These are phyloP conservation scores for Labeo calbasu DNA, from an alignment of 2,797 vertebrate genomes.

Conservation along the genomic window DNA sequence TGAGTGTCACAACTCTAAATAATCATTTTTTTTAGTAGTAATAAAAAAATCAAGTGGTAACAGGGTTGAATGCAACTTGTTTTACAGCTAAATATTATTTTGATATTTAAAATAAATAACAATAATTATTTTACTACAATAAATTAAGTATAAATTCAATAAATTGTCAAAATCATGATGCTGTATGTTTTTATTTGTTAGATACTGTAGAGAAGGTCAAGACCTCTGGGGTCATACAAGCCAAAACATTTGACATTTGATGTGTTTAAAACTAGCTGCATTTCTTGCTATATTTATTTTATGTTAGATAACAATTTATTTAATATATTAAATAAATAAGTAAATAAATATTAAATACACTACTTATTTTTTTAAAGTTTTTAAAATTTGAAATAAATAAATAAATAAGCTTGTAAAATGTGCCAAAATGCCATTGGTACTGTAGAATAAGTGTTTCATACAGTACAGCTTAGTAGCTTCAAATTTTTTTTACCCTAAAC, in stretches of 20 bases:
- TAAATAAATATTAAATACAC: neutral
- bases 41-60: neutral
- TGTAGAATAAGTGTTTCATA: neutral
- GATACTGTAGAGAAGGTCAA: neutral
- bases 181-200: neutral
- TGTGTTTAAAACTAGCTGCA: neutral
- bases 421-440: neutral
- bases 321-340: too few species aligned
- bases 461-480: neutral
- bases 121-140: neutral
- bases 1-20: neutral
- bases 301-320: neutral
- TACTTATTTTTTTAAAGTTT: neutral
- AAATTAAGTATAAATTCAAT: neutral
- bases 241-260: neutral
- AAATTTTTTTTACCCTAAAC: neutral
- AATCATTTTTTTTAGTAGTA: neutral
- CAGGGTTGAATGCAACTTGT: neutral
- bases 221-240: neutral
- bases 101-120: neutral
- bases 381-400: neutral
- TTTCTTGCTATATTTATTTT: neutral
- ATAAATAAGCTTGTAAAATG: too few species aligned
- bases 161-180: neutral
- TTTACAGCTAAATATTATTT: neutral